phyloP scores from a whole-genome alignment of 2,797 vertebrate genomes.

The Buphagus erythrorhynchus region DNA sequence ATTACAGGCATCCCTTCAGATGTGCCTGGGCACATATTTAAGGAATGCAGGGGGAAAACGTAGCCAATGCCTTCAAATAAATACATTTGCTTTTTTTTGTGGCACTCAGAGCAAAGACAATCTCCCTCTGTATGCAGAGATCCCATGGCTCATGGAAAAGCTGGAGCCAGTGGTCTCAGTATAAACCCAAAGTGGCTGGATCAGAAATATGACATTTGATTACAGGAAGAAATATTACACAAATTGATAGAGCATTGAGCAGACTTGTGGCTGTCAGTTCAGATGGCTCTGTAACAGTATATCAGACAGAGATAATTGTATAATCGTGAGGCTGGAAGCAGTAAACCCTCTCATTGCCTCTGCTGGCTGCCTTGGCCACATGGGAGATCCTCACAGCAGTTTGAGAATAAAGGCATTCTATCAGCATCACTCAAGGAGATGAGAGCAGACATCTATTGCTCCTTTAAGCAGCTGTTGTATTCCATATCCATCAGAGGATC shows the following conservation, averaged over 20 bases:
- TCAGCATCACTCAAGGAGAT: not conserved
- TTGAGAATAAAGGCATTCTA: slow-evolving; percentile 19
- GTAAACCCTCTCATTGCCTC: not conserved
- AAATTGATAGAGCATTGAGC: not conserved
- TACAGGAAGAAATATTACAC: not conserved
- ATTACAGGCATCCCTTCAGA: not conserved
- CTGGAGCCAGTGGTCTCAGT: not conserved
- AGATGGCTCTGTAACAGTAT: not conserved
- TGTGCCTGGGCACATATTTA: not conserved
- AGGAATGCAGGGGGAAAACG: not conserved
- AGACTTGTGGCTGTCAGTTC: not conserved
- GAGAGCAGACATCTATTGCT: not conserved
- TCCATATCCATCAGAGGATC: not conserved
- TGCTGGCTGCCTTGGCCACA: not conserved
- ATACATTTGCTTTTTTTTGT: not conserved
- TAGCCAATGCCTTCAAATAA: not conserved
- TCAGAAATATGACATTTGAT: not conserved
- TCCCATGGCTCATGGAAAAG: not conserved
- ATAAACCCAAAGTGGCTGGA: not conserved
- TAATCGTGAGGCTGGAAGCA: not conserved
- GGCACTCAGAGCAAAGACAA: not conserved
- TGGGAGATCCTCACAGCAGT: slow-evolving; percentile 3
- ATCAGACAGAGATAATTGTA: not conserved
- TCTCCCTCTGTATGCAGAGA: not conserved
- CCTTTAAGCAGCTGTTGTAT: not conserved